Evolutionary conservation across 1,140 invertebrate species (phyloP).

Genomic region (Conopomorpha cramerella): DNA sequence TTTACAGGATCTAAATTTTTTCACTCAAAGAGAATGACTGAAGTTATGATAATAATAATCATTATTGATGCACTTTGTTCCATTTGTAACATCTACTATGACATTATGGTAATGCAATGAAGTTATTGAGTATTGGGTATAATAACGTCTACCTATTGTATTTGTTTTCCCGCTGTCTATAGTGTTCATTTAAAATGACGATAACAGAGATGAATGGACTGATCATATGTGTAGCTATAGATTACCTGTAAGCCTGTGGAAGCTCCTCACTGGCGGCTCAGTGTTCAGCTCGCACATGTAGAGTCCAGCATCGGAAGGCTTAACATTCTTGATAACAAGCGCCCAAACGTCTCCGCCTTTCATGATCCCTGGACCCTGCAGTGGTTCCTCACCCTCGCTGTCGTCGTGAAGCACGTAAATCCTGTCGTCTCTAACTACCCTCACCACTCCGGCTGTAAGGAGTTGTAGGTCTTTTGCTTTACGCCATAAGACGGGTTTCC

Average conservation of each 20-base stretch:
- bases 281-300: constrained; percentile 85
- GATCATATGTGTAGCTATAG: too few species aligned
- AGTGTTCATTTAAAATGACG: too few species aligned
- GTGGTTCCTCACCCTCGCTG: constrained; percentile 42
- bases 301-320: constrained; percentile 71
- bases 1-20: too few species aligned
- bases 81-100: too few species aligned
- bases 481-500: constrained; percentile 72
- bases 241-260: constrained; percentile 76
- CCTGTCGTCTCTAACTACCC: constrained; percentile 72
- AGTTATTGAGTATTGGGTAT: constrained; percentile 4
- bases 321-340: constrained; percentile 73
- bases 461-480: constrained; percentile 70
- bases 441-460: constrained; percentile 73
- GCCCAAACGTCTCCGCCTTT: constrained; percentile 82
- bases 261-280: constrained; percentile 74
- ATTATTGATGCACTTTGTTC: too few species aligned
- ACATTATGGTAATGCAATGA: too few species aligned
- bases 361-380: constrained; percentile 53
- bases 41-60: too few species aligned
- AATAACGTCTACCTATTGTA: too few species aligned
- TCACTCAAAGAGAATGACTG: too few species aligned
- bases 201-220: too few species aligned
- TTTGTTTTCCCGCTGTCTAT: too few species aligned
- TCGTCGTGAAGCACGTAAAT: constrained; percentile 74